Base-by-base conservation (phyloP, 1,140 invertebrate genomes). In the Diplogasteroides magnus region DNA sequence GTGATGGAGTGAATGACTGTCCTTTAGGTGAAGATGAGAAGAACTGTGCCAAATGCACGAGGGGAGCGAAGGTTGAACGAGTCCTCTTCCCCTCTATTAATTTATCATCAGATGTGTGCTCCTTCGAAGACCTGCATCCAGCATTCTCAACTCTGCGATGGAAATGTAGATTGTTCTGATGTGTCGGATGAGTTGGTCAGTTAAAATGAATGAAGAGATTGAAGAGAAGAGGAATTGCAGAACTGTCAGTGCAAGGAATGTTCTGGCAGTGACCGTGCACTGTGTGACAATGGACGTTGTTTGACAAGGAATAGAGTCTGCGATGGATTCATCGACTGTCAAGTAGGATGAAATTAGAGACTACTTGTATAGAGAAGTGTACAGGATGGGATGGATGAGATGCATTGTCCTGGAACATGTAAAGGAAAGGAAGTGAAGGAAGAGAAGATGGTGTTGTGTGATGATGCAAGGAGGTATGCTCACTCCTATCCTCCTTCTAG, bases 1-100 rank as follows among this genome's bases (percentile, higher is more conserved):
- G 73, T 58, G 62, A 74, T 27, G 73, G 73, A 25, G 48, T 62
- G 14, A 31, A 58, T 2, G 69, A 74, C 66, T 74, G 73, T 58
- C 2, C 23, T 11, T 62, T 68, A 26, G 65, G 65, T 23, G 63
- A 60, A 55, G 73, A 74, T 31, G 73, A 74, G 25, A 57, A 48
- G 25, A 55, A 68, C 19, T 72, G 70, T 23, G n/a, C 32, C 6
- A 31, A 60, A 15, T 72, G 70, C 27, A 28, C 48, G 11, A 31
- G 23, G 13, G 70, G 70, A 67, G 70, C 70, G 29, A 61, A 72
- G 13, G 68, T 70, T 31, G 0, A 56, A 23, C 14, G 23, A 11
- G 6, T n/a, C 3, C 2, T 29, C 3, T 56, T n/a, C 0, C 29
- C 13, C 15, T 6, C 29, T 2, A 19, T 0, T 1, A 0, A 0